Base-by-base conservation (phyloP, 2,888 invertebrate species). In the Diadegma fenestrale region DNA sequence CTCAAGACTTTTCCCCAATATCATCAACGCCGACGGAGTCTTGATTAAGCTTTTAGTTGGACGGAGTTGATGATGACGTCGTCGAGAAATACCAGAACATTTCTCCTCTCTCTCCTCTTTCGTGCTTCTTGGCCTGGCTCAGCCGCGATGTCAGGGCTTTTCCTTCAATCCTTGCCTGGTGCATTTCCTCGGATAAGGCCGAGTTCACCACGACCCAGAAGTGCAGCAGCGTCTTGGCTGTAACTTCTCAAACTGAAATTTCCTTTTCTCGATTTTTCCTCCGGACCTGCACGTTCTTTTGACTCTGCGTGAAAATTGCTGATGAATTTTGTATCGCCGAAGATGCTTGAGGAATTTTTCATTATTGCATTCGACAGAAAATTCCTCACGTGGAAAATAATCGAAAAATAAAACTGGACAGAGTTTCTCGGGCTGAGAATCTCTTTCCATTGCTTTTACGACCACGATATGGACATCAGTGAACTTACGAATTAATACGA, bases 11-110 rank as follows among this genome's bases (percentile, higher is more conserved):
- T 91, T 89, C 88, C 85, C 86, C 48, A 88, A 88, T 84, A 86
- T 84, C 87, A 85, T 84, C 84, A 87, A 84, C 90, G 37, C 80
- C 58, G 63, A 64, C 75, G 78, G 78, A 66, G 69, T 63, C 82
- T 86, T 92, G 92, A 92, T 92, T 92, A 92, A 92, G 90, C 90
- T 90, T 88, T 85, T 87, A 88, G 87, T 86, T 85, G 87, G 80
- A 80, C 37, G 54, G 76, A 41, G 66, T 48, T 51, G 89, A 90
- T 91, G 90, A 91, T 88, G 89, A 90, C 90, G 89, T 89, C 87
- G 88, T 77, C 19, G 68, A 26, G 83, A 61, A 76, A 71, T 69
- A 26, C 76, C 54, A 41, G 68, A 54, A 41, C 68, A 75, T 63
- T 83, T 77, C 73, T 72, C 73, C 19, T 72, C 68, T 37, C 19